These are phyloP conservation scores for Patella caerulea DNA, from an alignment of 2,888 invertebrate genomes.

Conservation along the genomic window DNA sequence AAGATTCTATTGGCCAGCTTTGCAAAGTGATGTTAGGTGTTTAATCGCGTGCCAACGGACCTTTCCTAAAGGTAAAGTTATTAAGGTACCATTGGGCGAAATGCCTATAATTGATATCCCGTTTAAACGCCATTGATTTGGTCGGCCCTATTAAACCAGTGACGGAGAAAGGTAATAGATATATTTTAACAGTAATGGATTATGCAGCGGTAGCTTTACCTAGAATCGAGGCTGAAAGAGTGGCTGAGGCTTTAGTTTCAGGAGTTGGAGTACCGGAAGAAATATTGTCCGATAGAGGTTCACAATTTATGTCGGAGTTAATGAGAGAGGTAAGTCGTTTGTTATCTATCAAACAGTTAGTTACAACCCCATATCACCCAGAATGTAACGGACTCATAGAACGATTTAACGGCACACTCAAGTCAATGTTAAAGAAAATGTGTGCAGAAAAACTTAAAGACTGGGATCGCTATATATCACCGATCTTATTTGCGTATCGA, in stretches of 20 bases:
- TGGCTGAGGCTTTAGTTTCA: constrained; percentile 41
- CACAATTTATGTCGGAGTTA: constrained; percentile 40
- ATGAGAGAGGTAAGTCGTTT: constrained; percentile 33
- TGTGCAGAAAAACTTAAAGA: constrained; percentile 33
- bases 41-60: constrained; percentile 8
- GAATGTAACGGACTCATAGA: constrained; percentile 26
- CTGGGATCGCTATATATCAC: constrained; percentile 43
- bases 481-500: constrained; percentile 34
- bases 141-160: background rate
- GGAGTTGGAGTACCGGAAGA: constrained; percentile 38
- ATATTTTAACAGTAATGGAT: constrained; percentile 30
- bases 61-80: background rate
- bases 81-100: background rate
- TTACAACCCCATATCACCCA: constrained; percentile 31
- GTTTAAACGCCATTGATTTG: constrained; percentile 16
- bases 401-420: constrained; percentile 30
- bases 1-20: constrained; percentile 12
- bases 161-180: constrained; percentile 31
- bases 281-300: constrained; percentile 42
- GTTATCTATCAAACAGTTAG: constrained; percentile 24
- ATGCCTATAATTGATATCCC: constrained; percentile 14
- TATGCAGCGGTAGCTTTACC: constrained; percentile 39
- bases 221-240: constrained; percentile 36
- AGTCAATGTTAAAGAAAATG: constrained; percentile 41
- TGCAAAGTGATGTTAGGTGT: background rate